Evolutionary conservation across 1,140 invertebrate species (phyloP).

Genomic region (Apis florea): DNA sequence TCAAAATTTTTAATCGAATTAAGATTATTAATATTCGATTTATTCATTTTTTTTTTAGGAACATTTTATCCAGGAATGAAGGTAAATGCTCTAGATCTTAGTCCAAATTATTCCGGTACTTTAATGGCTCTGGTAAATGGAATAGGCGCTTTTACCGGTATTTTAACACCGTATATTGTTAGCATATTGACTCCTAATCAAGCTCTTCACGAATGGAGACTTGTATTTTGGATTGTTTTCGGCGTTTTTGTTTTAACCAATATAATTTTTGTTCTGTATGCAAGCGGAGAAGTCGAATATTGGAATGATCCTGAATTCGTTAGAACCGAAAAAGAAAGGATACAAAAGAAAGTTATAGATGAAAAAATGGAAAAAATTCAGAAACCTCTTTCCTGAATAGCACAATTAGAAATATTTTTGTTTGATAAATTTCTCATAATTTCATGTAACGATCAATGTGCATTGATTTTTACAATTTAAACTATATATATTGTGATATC

Average conservation of each 20-base stretch:
- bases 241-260: constrained; percentile 87
- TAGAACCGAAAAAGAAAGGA: constrained; percentile 47
- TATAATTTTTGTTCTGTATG: constrained; percentile 86
- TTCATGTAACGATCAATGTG: neutral
- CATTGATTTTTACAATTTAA: neutral
- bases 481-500: neutral
- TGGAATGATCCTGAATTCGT: constrained; percentile 83
- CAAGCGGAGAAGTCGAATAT: constrained; percentile 86
- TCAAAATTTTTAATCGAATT: neutral
- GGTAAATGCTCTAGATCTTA: constrained; percentile 89
- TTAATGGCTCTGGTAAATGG: constrained; percentile 91
- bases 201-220: constrained; percentile 87
- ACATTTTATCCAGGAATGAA: constrained; percentile 85
- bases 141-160: constrained; percentile 87
- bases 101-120: constrained; percentile 88
- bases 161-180: constrained; percentile 83
- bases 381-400: neutral
- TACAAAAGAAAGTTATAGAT: constrained; percentile 6
- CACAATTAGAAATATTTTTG: neutral
- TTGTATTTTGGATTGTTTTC: constrained; percentile 91
- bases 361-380: constrained; percentile 7
- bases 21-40: neutral
- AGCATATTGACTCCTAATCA: constrained; percentile 80
- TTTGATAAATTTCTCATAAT: neutral
- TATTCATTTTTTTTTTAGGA: constrained; percentile 22